These are phyloP conservation scores for Hyperoplus lanceolatus DNA, from an alignment of 2,797 vertebrate species.

Conservation along the genomic window DNA sequence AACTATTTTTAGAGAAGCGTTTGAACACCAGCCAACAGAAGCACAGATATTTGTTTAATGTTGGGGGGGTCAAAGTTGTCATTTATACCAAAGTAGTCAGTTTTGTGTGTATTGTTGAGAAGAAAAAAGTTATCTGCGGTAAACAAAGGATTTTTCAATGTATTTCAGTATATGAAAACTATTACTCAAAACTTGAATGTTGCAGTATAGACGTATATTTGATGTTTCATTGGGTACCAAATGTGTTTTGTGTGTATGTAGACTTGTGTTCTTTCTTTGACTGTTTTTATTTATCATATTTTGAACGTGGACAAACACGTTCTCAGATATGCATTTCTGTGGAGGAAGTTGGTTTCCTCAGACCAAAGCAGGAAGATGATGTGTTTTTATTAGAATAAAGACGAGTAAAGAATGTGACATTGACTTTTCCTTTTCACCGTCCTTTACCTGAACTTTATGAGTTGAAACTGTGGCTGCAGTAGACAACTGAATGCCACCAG, in stretches of 20 bases:
- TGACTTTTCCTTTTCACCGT: conserved; percentile 16
- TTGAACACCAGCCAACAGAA: conserved; percentile 41
- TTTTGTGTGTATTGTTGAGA: background rate
- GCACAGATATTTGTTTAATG: conserved; percentile 7
- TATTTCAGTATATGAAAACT: conserved; percentile 5
- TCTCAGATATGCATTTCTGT: background rate
- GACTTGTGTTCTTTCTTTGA: background rate
- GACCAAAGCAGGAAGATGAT: background rate
- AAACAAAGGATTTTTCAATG: conserved; percentile 1
- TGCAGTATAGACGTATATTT: conserved; percentile 19
- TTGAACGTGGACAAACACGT: conserved; percentile 10
- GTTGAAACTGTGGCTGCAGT: background rate
- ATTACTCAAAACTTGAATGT: conserved; percentile 42
- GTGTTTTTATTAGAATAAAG: conserved; percentile 71
- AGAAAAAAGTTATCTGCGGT: conserved; percentile 5
- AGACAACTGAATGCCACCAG: conserved; percentile 18
- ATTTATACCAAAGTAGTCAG: conserved; percentile 4
- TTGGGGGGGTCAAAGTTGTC: conserved; percentile 1
- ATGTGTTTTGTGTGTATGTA: conserved; percentile 14
- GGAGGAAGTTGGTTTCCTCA: background rate
- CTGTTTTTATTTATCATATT: conserved; percentile 46
- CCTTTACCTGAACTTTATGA: background rate
- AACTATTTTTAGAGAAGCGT: background rate
- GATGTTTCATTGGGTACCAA: conserved; percentile 27
- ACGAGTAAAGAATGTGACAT: conserved; percentile 5